A percentile compares a stretch with the other conserved stretches of the same genome.
These are phyloP conservation scores for Drosophila lacteicornis DNA, from an alignment of 1,140 invertebrate species.

Conservation along the genomic window DNA sequence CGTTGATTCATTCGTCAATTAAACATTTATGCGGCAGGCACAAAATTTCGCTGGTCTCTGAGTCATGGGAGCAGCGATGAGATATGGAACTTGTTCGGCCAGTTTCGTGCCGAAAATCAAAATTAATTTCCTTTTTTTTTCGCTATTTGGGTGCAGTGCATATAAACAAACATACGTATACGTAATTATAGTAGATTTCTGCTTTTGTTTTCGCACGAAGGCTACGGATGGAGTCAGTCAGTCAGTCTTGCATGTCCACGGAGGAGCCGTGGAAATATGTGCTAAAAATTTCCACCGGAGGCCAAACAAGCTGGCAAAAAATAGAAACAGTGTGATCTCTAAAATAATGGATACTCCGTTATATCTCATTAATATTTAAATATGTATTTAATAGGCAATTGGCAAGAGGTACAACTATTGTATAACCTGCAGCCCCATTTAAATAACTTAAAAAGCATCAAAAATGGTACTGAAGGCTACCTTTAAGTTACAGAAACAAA, in stretches of 20 bases:
- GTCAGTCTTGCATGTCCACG: constrained; percentile 67
- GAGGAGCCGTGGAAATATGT: constrained; percentile 51
- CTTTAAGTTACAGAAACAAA: too few relatives aligned
- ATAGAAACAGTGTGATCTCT: constrained; percentile 9
- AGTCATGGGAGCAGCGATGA: constrained; percentile 44
- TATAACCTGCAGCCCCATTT: too few relatives aligned
- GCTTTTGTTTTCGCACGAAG: constrained; percentile 50
- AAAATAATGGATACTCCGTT: not conserved
- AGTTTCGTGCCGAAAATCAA: constrained; percentile 49
- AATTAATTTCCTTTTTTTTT: constrained; percentile 37
- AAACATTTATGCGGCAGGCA: constrained; percentile 29
- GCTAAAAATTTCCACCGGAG: constrained; percentile 41
- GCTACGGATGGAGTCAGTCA: constrained; percentile 10
- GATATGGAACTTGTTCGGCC: constrained; percentile 45
- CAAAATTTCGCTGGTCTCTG: constrained; percentile 41
- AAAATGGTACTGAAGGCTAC: too few relatives aligned
- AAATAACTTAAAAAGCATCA: too few relatives aligned
- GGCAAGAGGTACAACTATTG: not conserved
- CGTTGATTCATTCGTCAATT: constrained; percentile 67
- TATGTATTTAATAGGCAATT: not conserved
- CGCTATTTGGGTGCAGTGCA: constrained; percentile 24
- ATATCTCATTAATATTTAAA: too few relatives aligned
- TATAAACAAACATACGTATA: constrained; percentile 36
- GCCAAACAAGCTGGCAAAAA: constrained; percentile 23
- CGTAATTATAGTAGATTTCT: constrained; percentile 58